Evolutionary conservation across 2,113 vertebrate species (phyloP).

Genomic region (Macaca mulatta): DNA sequence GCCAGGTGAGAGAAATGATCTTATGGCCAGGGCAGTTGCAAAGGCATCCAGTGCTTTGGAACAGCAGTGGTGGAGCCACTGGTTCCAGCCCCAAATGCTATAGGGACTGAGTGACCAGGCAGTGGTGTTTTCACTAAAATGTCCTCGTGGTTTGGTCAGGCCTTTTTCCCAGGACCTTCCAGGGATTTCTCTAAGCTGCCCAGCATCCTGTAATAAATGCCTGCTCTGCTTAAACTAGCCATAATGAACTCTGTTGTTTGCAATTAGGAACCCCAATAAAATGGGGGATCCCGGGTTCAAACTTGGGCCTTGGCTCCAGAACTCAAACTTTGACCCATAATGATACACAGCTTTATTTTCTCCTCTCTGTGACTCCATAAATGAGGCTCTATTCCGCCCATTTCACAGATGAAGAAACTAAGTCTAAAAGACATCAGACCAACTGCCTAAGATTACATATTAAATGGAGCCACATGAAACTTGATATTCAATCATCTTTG

Average conservation of each 20-base stretch:
- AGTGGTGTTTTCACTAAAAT: slow-evolving; percentile 9
- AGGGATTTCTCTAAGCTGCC: not conserved
- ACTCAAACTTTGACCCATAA: not conserved
- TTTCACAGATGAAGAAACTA: not conserved
- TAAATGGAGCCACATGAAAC: not conserved
- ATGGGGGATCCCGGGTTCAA: not conserved
- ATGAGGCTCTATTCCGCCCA: not conserved
- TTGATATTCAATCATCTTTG: not conserved
- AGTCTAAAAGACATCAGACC: not conserved
- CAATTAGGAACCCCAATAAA: not conserved
- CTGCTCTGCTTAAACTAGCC: not conserved
- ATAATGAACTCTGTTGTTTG: not conserved
- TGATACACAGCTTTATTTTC: not conserved
- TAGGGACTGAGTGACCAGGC: not conserved
- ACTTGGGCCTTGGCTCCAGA: not conserved
- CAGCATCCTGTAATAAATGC: not conserved
- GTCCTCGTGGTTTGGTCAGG: not conserved
- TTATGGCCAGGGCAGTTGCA: not conserved
- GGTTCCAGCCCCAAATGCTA: not conserved
- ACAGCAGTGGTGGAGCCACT: not conserved
- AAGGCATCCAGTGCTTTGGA: not conserved
- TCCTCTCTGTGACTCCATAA: not conserved
- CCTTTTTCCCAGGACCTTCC: not conserved
- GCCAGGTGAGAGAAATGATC: too few relatives aligned
- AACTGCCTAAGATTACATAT: not conserved